phyloP scores from a whole-genome alignment of 2,797 vertebrate genomes.

The Argya squamiceps region DNA sequence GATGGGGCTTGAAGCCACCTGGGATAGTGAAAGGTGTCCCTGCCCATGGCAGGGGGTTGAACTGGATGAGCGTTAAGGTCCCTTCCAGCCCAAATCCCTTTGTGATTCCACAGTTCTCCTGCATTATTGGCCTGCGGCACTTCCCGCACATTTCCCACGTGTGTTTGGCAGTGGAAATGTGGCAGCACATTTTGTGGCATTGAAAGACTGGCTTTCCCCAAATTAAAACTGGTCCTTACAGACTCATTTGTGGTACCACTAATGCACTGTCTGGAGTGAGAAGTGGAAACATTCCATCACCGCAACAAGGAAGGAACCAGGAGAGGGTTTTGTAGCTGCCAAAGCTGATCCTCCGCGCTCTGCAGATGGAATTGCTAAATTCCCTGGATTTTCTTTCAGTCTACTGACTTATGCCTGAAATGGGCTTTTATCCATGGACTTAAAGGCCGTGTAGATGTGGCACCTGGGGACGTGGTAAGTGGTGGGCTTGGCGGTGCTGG shows the following conservation, averaged over 20 bases:
- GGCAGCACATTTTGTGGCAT: background rate
- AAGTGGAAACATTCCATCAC: background rate
- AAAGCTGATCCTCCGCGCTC: background rate
- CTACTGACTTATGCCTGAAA: background rate
- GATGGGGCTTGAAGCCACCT: accelerated
- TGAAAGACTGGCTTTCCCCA: background rate
- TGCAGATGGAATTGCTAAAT: background rate
- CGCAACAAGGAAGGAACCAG: background rate
- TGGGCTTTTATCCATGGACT: background rate
- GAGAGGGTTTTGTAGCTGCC: background rate
- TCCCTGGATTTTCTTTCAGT: background rate
- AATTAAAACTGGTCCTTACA: background rate
- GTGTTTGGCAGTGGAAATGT: background rate
- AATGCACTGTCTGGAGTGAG: background rate
- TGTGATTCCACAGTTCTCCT: background rate
- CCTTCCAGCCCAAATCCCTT: background rate
- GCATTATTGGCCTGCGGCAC: background rate
- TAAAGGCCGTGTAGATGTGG: background rate
- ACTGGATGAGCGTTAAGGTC: too few species aligned
- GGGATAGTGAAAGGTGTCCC: background rate
- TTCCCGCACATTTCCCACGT: accelerated
- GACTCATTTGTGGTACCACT: background rate
- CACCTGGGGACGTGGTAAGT: background rate
- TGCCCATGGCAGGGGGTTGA: background rate
- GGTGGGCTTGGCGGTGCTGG: background rate